These are phyloP conservation scores for Lemur catta DNA, from an alignment of 2,797 vertebrate species.

Conservation along the genomic window DNA sequence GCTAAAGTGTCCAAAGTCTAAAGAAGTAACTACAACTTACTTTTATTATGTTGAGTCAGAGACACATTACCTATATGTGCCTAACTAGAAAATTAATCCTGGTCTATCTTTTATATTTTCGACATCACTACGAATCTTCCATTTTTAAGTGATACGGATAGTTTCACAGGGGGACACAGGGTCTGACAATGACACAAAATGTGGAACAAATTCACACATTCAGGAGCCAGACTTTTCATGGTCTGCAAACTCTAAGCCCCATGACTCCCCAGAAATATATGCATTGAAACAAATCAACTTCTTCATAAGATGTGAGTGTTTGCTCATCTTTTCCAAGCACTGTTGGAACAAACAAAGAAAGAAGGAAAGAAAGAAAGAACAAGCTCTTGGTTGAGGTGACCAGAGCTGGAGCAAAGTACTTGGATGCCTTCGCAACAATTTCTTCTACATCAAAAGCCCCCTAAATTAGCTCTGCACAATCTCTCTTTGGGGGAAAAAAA, in stretches of 20 bases:
- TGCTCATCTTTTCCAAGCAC: neutral
- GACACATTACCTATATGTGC: neutral
- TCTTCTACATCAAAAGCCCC: neutral
- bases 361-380: neutral
- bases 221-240: fast-evolving
- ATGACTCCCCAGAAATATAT: neutral
- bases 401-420: fast-evolving
- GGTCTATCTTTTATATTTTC: neutral
- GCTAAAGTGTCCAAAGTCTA: neutral
- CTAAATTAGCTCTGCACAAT: neutral
- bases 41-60: neutral
- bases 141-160: neutral
- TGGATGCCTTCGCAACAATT: neutral
- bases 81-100: neutral
- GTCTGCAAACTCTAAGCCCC: neutral
- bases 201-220: no score
- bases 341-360: neutral
- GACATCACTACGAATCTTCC: neutral
- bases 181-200: neutral
- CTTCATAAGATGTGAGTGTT: neutral
- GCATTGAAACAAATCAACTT: neutral
- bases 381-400: neutral
- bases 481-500: neutral
- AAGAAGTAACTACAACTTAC: neutral
- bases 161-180: neutral